Base-by-base conservation (phyloP, 2,113 vertebrate genomes). In the Haemorhous mexicanus region DNA sequence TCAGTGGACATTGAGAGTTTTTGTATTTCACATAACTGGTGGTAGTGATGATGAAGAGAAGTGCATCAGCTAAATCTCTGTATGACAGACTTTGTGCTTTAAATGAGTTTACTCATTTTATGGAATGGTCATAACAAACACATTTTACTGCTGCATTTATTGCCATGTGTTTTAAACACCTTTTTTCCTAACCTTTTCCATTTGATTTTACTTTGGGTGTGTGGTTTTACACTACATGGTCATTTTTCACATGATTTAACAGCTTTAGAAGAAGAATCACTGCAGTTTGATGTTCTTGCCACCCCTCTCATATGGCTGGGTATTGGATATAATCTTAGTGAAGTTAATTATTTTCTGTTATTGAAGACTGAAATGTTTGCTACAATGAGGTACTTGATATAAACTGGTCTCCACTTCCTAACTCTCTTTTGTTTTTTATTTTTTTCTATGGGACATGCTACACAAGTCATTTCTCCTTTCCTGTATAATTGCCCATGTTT, bases 401-500 rank as follows among this genome's bases (percentile, higher is more conserved):
- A 58, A 94, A 92, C 63, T 78, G 68, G 59, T 84, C 88, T 95
- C 63, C 21, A 13, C 61, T 90, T 92, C 84, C 27, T 81, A 79
- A 84, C 17, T 33, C 24, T 82, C 10, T 59, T 44, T 7, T 33
- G 15, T 33, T 21, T 21, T 22, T 35, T 81, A 16, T 58, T 70
- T 83, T 91, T 68, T 41, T 5, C 46, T n/a, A 4, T 92, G 87
- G 63, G 69, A 80, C 80, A 91, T 61, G 72, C 77, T 93, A 28
- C 83, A 95, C 67, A 58, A 94, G 56, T 89, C 92, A 95, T 94
- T 96, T 89, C 74, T 95, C 76, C 76, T 94, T 86, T 93, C 55
- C 62, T 94, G 47, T 93, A 37, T 89, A 72, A 72, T 80, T 93
- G 84, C 87, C 87, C 79, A 49, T 90, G 59, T 93, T 75, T 87